These are phyloP conservation scores for Gymnogyps californianus DNA, from an alignment of 2,113 vertebrate species.

Conservation along the genomic window DNA sequence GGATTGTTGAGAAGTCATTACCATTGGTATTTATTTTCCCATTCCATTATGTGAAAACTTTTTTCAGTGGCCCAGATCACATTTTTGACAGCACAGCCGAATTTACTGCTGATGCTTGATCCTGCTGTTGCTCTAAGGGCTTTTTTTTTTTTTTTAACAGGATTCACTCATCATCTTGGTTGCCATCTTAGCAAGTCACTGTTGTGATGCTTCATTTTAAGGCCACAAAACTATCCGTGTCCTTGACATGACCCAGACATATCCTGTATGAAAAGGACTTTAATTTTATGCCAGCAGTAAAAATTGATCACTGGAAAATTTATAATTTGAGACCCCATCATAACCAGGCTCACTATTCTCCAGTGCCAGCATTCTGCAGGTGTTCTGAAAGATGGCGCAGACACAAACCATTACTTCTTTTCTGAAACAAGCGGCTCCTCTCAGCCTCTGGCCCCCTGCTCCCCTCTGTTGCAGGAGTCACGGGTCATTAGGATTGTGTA, in stretches of 20 bases:
- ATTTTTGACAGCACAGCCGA: neutral
- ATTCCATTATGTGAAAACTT: neutral
- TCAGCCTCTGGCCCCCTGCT: neutral
- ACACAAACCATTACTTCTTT: neutral
- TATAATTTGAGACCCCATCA: neutral
- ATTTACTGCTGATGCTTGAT: neutral
- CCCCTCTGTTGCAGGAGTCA: neutral
- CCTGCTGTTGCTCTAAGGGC: neutral
- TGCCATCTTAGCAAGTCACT: neutral
- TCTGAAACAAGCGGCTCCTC: neutral
- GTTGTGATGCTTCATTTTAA: neutral
- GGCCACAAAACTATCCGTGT: neutral
- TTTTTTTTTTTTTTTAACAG: neutral
- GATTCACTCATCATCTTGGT: neutral
- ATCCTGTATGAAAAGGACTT: neutral
- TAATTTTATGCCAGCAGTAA: slow-evolving; percentile 40
- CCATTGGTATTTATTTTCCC: neutral
- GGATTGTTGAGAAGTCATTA: neutral
- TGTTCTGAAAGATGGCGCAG: neutral
- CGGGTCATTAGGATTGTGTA: neutral
- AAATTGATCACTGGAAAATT: slow-evolving; percentile 9
- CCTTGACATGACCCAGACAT: neutral
- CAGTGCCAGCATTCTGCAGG: neutral
- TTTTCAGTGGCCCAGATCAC: neutral
- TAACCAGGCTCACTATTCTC: neutral